These are phyloP conservation scores for Rhagonycha fulva DNA, from an alignment of 2,888 invertebrate species.

Conservation along the genomic window DNA sequence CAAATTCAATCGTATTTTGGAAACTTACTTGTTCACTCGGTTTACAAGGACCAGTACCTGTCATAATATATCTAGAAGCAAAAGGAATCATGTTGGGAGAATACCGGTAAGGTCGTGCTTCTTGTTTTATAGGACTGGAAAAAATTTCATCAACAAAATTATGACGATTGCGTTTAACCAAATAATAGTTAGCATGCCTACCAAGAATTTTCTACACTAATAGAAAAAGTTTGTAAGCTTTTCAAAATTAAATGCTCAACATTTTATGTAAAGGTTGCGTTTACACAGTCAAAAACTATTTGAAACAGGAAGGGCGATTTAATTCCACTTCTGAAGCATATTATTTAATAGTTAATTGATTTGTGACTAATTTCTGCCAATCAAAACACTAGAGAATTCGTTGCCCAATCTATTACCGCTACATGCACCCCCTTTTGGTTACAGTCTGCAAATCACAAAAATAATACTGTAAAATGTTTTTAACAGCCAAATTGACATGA, in stretches of 20 bases:
- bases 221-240: background rate
- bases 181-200: background rate
- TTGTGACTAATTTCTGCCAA: too few species aligned
- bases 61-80: background rate
- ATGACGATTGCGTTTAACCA: background rate
- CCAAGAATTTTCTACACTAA: background rate
- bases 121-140: conserved; percentile 24
- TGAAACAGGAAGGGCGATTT: too few species aligned
- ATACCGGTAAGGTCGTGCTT: conserved; percentile 11
- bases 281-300: too few species aligned
- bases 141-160: background rate
- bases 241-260: background rate
- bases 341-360: too few species aligned
- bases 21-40: background rate
- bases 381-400: too few species aligned
- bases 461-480: background rate
- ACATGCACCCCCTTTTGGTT: too few species aligned
- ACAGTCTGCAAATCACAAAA: too few species aligned
- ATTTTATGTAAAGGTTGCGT: too few species aligned
- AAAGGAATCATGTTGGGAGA: background rate
- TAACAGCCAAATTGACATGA: too few species aligned
- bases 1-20: background rate
- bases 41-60: conserved; percentile 3
- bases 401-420: too few species aligned
- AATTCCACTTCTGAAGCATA: too few species aligned